Conservation (phyloP, 64 coral and sea anemone genomes). For the Platygyra sinensis region DNA sequence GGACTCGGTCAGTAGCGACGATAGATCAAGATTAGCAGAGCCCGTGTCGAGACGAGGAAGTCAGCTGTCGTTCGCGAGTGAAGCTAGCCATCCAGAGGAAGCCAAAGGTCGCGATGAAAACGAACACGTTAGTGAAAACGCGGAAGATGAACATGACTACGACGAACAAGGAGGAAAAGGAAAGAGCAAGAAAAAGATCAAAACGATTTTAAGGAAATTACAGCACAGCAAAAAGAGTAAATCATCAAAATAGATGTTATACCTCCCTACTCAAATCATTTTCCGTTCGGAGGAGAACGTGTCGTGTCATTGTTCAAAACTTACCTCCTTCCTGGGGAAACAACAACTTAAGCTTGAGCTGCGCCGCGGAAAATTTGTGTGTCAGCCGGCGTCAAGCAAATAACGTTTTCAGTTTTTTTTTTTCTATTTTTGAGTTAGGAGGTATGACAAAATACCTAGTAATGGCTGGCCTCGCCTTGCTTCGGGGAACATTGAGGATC, state of each 20-base stretch:
- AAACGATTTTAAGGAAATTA: conserved; percentile 40
- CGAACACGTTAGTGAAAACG: conserved; percentile 9
- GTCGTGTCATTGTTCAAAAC: no score
- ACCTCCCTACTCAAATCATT: no score
- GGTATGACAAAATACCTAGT: no score
- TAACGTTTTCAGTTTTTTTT: no score
- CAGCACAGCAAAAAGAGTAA: conserved; percentile 38
- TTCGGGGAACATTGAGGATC: no score
- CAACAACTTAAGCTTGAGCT: no score
- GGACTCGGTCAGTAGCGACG: conserved; percentile 1
- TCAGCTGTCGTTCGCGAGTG: conserved; percentile 33
- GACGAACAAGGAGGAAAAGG: background rate
- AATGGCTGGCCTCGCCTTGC: no score
- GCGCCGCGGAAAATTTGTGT: no score
- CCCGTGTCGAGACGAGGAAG: conserved; percentile 17
- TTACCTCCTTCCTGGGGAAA: no score
- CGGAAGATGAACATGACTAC: background rate
- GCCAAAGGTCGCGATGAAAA: background rate
- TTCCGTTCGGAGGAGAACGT: no score
- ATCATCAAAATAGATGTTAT: background rate
- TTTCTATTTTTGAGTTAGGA: no score
- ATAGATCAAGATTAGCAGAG: background rate
- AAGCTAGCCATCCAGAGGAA: conserved; percentile 3
- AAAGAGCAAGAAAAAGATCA: conserved; percentile 32
- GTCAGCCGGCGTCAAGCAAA: no score